Evolutionary conservation across 2,888 invertebrate genomes (phyloP), one percentile per base, ranked within the genome.

Genomic region (Taphrorychus bicolor): DNA sequence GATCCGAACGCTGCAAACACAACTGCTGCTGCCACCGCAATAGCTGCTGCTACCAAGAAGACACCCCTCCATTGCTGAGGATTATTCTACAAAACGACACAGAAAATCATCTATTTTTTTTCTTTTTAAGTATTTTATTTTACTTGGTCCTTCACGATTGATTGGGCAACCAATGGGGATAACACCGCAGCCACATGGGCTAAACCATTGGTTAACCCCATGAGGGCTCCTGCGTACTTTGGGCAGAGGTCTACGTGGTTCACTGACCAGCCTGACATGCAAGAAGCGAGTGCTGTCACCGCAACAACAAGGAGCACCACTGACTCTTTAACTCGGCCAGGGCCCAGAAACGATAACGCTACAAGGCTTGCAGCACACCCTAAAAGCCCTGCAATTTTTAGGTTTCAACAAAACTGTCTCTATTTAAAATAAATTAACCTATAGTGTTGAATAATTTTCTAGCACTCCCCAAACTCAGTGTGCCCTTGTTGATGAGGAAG

Each of bases 201-300:
- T 16, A 86, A 82, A 5, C 89, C 89, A 78, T 93, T 94, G 2
- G 92, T 92, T 73, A 93, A 87, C 7, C 93, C 93, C 91, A 94
- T 92, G 72, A 94, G 81, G 0, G 90, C 88, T 23, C 93, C 93
- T 2, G 93, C 91, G 78, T 89, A 91, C 16, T 62, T 62, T 0
- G 93, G 93, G 3, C 93, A 90, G 57, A 94, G 82, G 82, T 94
- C 94, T 70, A 94, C 90, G 76, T 93, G 92, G 70, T 92, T 93
- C 93, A 54, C n/a, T 32, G 51, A 51, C 51, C 51, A 51, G n/a
- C 51, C 51, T 18, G 51, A 51, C 51, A 51, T 51, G 51, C 51
- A 51, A 2, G 51, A 51, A 2, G 51, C 19, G 7, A 51, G 21
- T 2, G 18, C 3, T 7, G 9, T 21, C 5, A 22, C 22, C 1